Base-by-base conservation (phyloP, 1,140 invertebrate genomes). In the Diploscapter pachys region DNA sequence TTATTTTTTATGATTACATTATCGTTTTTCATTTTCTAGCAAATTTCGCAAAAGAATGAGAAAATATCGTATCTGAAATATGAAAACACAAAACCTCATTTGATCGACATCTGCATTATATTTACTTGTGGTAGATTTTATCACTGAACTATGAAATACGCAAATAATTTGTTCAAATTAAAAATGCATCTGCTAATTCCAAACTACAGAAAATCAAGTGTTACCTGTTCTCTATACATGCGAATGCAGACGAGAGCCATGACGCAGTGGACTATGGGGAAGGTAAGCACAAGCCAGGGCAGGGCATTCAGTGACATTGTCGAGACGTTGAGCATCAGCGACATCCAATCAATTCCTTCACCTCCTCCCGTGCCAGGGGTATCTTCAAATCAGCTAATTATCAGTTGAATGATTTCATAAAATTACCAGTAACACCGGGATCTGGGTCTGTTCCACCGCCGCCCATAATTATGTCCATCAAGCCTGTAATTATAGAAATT, bases 231-330 rank as follows among this genome's bases (percentile, higher is more conserved):
- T 2, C 73, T 49, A 67, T 66, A 74, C 54, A 65, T 64, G 54
- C 63, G 62, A n/a, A 74, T 5, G 54, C 73, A 74, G n/a, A 74
- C 66, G 9, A 74, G 13, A 4, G 73, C 73, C 49, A 74, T 13
- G 70, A 74, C 9, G n/a, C 56, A 68, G 52, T 74, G 73, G 61
- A 74, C 73, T 59, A 74, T 3, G 0, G 73, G 73, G 73, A 74
- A 74, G 57, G 70, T 51, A 3, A 74, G 13, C 5, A 74, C 73
- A 62, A 74, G 66, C 73, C 73, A 74, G n/a, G 73, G 73, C 64
- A 74, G 64, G 4, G 65, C 73, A 52, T 68, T 6, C 49, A 68
- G 6, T 5, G 66, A 50, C 6, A 11, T 11, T 8, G 6, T 51
- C 66, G 57, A 55, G 6, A 68, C 53, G 66, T 68, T 48, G 9